A percentile compares a stretch with the other conserved stretches of the same genome.
Conservation (phyloP, 2,113 vertebrate species). For the Emberiza fucata region DNA sequence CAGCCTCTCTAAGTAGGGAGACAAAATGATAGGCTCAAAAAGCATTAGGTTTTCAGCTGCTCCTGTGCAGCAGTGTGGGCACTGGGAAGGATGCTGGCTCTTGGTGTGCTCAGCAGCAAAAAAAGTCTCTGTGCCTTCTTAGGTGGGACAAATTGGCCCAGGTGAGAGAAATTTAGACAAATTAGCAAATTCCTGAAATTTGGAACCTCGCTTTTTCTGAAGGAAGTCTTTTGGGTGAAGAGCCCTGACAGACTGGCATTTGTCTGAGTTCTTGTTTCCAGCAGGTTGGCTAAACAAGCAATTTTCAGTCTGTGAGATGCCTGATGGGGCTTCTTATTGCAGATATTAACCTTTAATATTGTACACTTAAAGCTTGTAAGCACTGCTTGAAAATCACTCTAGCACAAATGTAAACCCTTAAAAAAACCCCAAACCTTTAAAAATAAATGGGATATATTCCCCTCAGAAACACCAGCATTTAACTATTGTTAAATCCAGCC, state of each 20-base stretch:
- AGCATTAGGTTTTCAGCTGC: neutral
- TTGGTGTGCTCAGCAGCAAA: neutral
- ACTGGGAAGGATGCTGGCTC: neutral
- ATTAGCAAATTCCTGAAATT: neutral
- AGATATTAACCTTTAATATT: conserved; percentile 58
- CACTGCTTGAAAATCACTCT: conserved; percentile 9
- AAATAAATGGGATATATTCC: conserved; percentile 38
- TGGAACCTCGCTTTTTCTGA: neutral
- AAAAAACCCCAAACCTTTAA: conserved; percentile 17
- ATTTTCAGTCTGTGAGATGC: neutral
- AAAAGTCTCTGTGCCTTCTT: neutral
- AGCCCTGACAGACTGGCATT: neutral
- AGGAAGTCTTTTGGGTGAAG: neutral
- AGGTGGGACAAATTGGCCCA: rapidly evolving
- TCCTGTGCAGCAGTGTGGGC: neutral
- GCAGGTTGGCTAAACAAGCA: neutral
- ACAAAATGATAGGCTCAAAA: neutral
- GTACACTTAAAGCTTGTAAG: conserved; percentile 34
- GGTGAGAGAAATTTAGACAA: neutral
- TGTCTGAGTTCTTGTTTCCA: neutral
- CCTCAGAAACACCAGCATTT: conserved; percentile 9
- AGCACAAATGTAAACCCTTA: conserved; percentile 30
- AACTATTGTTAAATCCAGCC: conserved; percentile 16
- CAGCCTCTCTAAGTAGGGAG: neutral
- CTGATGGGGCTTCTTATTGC: neutral